Evolutionary conservation across 2,113 vertebrate species (phyloP).

Genomic region (Pseudonaja textilis): DNA sequence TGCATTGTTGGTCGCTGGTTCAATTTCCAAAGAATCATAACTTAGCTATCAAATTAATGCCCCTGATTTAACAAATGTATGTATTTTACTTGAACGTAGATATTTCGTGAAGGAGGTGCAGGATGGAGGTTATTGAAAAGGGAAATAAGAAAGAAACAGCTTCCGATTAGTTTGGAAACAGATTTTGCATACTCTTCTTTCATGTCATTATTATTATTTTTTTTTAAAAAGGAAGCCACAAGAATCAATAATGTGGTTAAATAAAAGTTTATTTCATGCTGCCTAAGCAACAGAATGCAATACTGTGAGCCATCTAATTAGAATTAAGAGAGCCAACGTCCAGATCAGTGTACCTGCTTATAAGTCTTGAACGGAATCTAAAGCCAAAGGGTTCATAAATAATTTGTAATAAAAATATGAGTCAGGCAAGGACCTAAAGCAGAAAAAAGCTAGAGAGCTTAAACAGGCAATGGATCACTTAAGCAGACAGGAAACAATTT

Average conservation of each 20-base stretch:
- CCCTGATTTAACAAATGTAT: not conserved
- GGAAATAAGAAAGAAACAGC: not conserved
- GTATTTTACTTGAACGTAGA: not conserved
- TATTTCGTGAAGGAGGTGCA: not conserved
- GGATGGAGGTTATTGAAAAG: not conserved
- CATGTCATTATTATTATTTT: constrained; percentile 21
- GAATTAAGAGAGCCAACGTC: constrained; percentile 19
- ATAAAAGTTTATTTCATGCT: constrained; percentile 55
- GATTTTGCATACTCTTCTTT: not conserved
- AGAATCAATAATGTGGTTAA: constrained; percentile 32
- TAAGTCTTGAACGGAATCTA: constrained; percentile 39
- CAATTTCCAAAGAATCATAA: not conserved
- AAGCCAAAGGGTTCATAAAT: constrained; percentile 33
- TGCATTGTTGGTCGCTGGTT: not conserved
- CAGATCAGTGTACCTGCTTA: constrained; percentile 34
- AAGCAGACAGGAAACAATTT: constrained; percentile 16
- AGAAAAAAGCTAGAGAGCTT: constrained; percentile 5
- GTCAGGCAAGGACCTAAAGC: constrained; percentile 8
- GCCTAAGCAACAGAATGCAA: constrained; percentile 43
- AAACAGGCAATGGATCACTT: not conserved
- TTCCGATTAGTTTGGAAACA: not conserved
- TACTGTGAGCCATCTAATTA: constrained; percentile 42
- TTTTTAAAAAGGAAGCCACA: constrained; percentile 49
- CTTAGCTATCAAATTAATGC: not conserved
- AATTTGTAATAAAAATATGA: constrained; percentile 29